Evolutionary conservation across 92 coral and sea anemone species (phyloP).

Genomic region (Phenganax marumi): DNA sequence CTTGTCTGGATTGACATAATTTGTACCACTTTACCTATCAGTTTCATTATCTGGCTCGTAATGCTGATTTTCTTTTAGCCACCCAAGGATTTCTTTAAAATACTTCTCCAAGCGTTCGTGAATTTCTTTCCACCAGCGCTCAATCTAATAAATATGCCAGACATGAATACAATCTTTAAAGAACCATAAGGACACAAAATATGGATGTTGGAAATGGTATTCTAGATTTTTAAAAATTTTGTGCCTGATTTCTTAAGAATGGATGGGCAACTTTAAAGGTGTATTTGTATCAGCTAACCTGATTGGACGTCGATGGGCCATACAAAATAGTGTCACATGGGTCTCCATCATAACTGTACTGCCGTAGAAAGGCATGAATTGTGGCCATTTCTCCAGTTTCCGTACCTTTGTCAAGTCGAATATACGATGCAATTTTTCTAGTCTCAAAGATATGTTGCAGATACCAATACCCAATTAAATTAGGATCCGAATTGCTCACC

Average conservation of each 20-base stretch:
- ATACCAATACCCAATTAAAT: slow-evolving; percentile 24
- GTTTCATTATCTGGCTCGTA: slow-evolving; percentile 24
- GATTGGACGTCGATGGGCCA: slow-evolving; percentile 29
- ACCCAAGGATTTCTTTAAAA: slow-evolving; percentile 19
- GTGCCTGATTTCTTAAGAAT: slow-evolving; percentile 1
- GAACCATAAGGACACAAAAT: not conserved
- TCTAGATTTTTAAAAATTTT: not conserved
- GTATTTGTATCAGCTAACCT: not conserved
- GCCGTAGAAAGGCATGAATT: slow-evolving; percentile 35
- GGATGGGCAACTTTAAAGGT: not conserved
- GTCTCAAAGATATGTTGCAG: slow-evolving; percentile 24
- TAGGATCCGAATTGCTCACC: slow-evolving; percentile 26
- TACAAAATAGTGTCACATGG: slow-evolving; percentile 35
- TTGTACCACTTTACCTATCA: slow-evolving; percentile 11
- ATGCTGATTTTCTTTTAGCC: slow-evolving; percentile 37
- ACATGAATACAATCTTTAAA: not conserved
- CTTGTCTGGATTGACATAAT: too few species aligned
- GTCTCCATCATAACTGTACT: slow-evolving; percentile 25
- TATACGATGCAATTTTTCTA: slow-evolving; percentile 16
- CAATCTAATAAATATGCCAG: slow-evolving; percentile 1
- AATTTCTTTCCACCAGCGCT: slow-evolving; percentile 40
- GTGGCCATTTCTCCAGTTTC: slow-evolving; percentile 36
- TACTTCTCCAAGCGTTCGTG: slow-evolving; percentile 34
- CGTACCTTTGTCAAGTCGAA: slow-evolving; percentile 33
- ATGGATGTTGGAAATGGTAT: slow-evolving; percentile 11